Evolutionary conservation across 2,888 invertebrate genomes (phyloP).

Genomic region (Tanytarsus gracilentus): DNA sequence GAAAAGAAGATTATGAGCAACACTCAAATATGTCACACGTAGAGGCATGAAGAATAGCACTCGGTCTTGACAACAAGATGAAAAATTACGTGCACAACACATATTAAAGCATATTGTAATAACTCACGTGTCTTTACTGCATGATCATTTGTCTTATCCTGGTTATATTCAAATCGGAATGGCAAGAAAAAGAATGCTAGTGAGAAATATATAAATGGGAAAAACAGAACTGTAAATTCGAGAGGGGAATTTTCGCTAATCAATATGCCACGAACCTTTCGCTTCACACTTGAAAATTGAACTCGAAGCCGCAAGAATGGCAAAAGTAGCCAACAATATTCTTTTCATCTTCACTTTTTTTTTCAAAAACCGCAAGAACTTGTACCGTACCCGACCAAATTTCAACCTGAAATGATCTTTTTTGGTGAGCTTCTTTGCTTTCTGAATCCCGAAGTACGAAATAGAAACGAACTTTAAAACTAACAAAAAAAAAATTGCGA

Average conservation of each 20-base stretch:
- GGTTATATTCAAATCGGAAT: constrained; percentile 4
- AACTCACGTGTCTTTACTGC: neutral
- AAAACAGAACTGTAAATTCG: neutral
- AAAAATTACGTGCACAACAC: neutral
- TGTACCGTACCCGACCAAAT: neutral
- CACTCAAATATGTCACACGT: no score
- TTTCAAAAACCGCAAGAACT: neutral
- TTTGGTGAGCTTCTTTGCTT: neutral
- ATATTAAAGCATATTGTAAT: neutral
- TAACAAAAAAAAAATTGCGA: neutral
- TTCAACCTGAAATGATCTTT: neutral
- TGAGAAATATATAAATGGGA: neutral
- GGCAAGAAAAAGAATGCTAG: neutral
- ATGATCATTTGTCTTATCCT: constrained; percentile 19
- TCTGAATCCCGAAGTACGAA: neutral
- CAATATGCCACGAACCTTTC: constrained; percentile 3
- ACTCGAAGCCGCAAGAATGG: constrained; percentile 3
- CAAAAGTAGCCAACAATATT: constrained; percentile 13
- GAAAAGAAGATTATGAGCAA: neutral
- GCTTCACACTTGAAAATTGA: constrained; percentile 18
- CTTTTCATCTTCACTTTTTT: neutral
- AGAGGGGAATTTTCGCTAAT: neutral
- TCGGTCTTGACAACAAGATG: neutral
- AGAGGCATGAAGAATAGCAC: no score
- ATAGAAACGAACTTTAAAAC: neutral